Percentiles rank a stretch among this genome's conserved stretches.
Conservation (phyloP, 2,888 invertebrate species). For the Pandemis heparana region DNA sequence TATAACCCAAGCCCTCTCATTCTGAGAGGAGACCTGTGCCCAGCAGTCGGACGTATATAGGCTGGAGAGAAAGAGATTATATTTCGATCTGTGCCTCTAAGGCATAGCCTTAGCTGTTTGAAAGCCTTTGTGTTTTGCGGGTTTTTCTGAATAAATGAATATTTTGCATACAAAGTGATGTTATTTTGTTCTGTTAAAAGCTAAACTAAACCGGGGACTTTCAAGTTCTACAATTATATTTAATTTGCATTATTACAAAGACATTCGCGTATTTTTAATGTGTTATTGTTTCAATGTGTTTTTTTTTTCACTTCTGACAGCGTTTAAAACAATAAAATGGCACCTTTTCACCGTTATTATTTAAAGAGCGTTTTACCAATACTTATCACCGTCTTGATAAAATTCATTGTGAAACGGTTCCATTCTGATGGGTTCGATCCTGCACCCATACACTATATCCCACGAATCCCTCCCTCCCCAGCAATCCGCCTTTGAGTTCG, state of each 20-base stretch:
- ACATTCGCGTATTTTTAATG: background rate
- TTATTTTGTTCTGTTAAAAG: slow-evolving; percentile 27
- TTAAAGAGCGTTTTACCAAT: no score
- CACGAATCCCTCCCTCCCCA: slow-evolving; percentile 14
- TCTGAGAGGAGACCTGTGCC: no score
- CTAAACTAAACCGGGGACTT: slow-evolving; percentile 14
- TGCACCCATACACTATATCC: slow-evolving; percentile 6
- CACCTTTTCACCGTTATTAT: no score
- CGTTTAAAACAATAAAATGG: no score
- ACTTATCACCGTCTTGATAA: background rate
- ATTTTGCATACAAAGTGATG: slow-evolving; percentile 40
- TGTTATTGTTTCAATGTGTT: background rate
- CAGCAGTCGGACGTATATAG: no score
- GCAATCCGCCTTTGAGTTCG: slow-evolving; percentile 35
- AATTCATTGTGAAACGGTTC: background rate
- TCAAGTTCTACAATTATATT: background rate
- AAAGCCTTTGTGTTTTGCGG: slow-evolving; percentile 39
- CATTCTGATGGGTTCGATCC: background rate
- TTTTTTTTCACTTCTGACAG: background rate
- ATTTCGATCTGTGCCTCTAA: no score
- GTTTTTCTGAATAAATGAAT: slow-evolving; percentile 43
- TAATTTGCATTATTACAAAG: background rate
- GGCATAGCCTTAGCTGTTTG: slow-evolving; percentile 31
- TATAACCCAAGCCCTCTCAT: no score
- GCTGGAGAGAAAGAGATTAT: no score